Base-by-base conservation (phyloP, 1,140 invertebrate species). In the Rhyacophila brunnea region DNA sequence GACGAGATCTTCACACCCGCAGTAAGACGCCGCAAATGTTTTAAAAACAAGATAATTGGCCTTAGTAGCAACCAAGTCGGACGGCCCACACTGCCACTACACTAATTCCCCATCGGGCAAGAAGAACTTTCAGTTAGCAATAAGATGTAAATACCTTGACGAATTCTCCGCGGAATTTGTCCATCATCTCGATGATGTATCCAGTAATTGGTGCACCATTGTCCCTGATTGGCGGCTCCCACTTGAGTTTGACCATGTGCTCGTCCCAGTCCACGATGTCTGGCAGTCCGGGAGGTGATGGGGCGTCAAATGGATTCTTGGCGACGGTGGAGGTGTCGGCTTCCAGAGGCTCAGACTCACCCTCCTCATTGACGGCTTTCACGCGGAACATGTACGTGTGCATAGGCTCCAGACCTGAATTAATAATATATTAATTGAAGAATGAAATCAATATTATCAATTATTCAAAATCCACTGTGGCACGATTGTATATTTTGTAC, bases 321-420 rank as follows among this genome's bases (percentile, higher is more conserved):
- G 96, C 96, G 9, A 91, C 71, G 53, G 92, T 91, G 0, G 90
- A 82, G 52, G 86, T 83, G 55, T 95, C 93, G 0, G 92, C 91
- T 66, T 95, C 92, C 11, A 98, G 73, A 9, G 94, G 92, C 69
- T 95, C 92, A 0, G 94, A 96, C 78, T 96, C 93, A 15, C 96
- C 95, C 74, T 96, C 95, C 67, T 96, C 94, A 75, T 98, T 98
- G 0, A 93, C 83, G 10, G 95, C 96, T 69, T 91, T 92, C 0
- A 98, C 94, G 57, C 96, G 83, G 84, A 98, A 98, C 65, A 96
- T 88, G 70, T 97, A 98, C 40, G 94, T 93, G 70, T 93, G 90
- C 52, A 91, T 91, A 44, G 93, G 92, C 76, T 95, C 90, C 10
- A 99, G 80, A 36, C 94, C 90, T 78, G 56, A 9, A 45, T n/a